phyloP scores from a whole-genome alignment of 2,888 invertebrate genomes.

The Drosophila pseudotalamancana region DNA sequence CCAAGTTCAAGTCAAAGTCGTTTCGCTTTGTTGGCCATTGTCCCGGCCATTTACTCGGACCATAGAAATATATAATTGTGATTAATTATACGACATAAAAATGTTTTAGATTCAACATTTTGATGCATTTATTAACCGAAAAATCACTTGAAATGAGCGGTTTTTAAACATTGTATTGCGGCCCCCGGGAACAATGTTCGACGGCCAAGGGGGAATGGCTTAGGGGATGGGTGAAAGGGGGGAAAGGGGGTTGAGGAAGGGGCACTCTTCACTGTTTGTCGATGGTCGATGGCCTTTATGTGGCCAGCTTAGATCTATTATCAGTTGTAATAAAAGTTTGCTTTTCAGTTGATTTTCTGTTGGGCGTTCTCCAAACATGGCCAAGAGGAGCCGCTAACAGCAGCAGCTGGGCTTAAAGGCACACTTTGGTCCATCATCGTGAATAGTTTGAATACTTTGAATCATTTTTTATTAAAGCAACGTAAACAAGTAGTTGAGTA shows the following conservation, averaged over 20 bases:
- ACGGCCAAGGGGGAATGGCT: too few species aligned
- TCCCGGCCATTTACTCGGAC: constrained; percentile 68
- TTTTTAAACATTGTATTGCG: constrained; percentile 51
- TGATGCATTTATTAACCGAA: constrained; percentile 78
- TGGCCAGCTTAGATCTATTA: constrained; percentile 51
- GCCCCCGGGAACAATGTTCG: constrained; percentile 22
- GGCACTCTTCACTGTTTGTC: constrained; percentile 29
- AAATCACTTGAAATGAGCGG: constrained; percentile 74
- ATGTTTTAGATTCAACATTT: constrained; percentile 76
- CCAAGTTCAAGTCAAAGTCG: constrained; percentile 51
- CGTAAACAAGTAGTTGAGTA: constrained; percentile 50
- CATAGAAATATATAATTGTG: constrained; percentile 79
- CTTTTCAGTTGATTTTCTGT: constrained; percentile 13
- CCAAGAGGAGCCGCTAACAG: constrained; percentile 18
- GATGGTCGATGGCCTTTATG: constrained; percentile 30
- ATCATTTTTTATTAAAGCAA: constrained; percentile 21
- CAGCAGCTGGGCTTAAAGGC: constrained; percentile 28
- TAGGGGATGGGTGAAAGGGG: too few species aligned
- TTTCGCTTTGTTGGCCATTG: constrained; percentile 78
- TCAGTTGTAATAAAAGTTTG: constrained; percentile 64
- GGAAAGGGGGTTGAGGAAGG: not conserved
- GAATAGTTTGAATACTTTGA: constrained; percentile 41
- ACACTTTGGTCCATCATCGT: constrained; percentile 38
- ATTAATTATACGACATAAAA: constrained; percentile 79
- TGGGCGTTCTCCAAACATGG: constrained; percentile 38